Percentiles rank a stretch among this genome's conserved stretches.
phyloP scores from a whole-genome alignment of 1,140 invertebrate species.

The Drosophila albomicans region DNA sequence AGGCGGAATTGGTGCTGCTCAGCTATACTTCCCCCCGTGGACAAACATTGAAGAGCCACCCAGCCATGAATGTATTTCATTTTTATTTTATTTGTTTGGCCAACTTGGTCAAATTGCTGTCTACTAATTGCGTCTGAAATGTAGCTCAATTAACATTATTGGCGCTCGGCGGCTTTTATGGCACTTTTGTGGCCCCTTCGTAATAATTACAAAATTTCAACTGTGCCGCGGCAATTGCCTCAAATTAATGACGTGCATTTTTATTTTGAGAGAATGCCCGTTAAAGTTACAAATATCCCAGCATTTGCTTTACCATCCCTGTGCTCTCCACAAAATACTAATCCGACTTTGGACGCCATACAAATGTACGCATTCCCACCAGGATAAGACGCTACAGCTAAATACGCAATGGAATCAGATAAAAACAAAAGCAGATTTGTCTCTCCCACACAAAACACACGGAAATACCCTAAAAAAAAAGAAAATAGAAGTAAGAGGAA shows the following conservation, averaged over 20 bases:
- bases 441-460: slow-evolving; percentile 43
- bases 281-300: slow-evolving; percentile 57
- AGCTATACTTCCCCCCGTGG: neutral
- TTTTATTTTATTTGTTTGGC: slow-evolving; percentile 41
- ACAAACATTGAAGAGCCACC: slow-evolving; percentile 13
- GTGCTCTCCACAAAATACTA: slow-evolving; percentile 41
- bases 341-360: slow-evolving; percentile 62
- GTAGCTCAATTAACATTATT: slow-evolving; percentile 81
- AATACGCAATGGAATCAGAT: slow-evolving; percentile 79
- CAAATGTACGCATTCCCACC: slow-evolving; percentile 82
- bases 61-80: slow-evolving; percentile 37
- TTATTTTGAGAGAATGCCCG: slow-evolving; percentile 30
- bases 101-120: slow-evolving; percentile 10
- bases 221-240: slow-evolving; percentile 34
- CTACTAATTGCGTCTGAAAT: slow-evolving; percentile 68
- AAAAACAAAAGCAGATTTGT: slow-evolving; percentile 84
- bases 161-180: slow-evolving; percentile 61
- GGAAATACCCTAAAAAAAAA: slow-evolving; percentile 32
- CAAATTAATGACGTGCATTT: slow-evolving; percentile 51
- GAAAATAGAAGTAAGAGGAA: neutral
- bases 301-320: neutral
- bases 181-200: slow-evolving; percentile 61
- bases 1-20: neutral
- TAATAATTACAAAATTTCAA: slow-evolving; percentile 77
- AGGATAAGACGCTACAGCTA: slow-evolving; percentile 76